phyloP scores from a whole-genome alignment of 2,113 vertebrate genomes.

The Hemibagrus wyckioides region DNA sequence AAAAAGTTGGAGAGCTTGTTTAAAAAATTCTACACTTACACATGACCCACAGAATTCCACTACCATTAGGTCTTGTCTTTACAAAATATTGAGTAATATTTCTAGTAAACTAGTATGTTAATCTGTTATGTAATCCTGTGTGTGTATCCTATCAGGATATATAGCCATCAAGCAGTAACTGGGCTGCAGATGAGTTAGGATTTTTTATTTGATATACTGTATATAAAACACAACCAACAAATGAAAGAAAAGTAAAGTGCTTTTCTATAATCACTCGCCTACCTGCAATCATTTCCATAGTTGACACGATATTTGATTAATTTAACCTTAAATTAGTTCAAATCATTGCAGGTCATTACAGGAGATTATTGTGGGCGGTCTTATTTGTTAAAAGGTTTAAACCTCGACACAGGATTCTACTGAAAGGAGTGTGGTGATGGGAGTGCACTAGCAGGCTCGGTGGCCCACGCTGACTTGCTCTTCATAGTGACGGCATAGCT shows the following conservation, averaged over 20 bases:
- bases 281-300: background rate
- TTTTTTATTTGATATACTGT: background rate
- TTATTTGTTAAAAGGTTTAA: constrained; percentile 26
- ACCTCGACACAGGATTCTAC: constrained; percentile 37
- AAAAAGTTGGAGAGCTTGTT: background rate
- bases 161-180: background rate
- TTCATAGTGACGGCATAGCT: constrained; percentile 31
- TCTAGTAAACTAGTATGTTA: background rate
- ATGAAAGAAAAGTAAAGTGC: too few species aligned
- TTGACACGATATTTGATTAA: background rate
- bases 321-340: background rate
- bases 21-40: background rate
- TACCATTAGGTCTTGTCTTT: too few species aligned
- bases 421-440: constrained; percentile 30
- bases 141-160: background rate
- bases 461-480: constrained; percentile 30
- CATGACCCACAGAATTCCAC: background rate
- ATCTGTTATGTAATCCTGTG: background rate
- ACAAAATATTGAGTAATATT: background rate
- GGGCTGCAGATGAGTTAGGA: background rate
- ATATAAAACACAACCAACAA: too few species aligned
- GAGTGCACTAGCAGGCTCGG: background rate
- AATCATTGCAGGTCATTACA: background rate
- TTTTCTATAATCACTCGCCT: background rate
- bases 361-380: background rate